A percentile compares a stretch with the other conserved stretches of the same genome.
Evolutionary conservation across 2,113 vertebrate genomes (phyloP).

Genomic region (Prionailurus bengalensis): DNA sequence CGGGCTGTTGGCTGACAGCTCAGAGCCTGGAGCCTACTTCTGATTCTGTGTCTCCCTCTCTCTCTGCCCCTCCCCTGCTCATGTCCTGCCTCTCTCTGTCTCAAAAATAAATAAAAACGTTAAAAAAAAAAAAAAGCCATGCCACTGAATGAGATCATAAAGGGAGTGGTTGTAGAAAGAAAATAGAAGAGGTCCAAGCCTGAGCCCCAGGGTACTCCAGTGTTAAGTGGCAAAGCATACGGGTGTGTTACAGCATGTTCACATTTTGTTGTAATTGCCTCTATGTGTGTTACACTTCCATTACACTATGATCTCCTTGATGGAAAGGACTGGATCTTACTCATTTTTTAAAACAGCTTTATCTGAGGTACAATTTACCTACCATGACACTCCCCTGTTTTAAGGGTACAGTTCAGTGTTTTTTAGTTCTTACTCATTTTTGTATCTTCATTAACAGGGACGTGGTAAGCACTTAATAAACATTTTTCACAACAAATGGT

Average conservation of each 20-base stretch:
- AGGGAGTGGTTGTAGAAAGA: slow-evolving; percentile 4
- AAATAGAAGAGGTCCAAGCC: neutral
- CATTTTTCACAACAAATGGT: slow-evolving; percentile 31
- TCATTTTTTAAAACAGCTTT: neutral
- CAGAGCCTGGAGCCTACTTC: too few species aligned
- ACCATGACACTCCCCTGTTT: neutral
- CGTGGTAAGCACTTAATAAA: neutral
- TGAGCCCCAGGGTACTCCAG: neutral
- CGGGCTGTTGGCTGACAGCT: too few species aligned
- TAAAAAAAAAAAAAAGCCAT: neutral
- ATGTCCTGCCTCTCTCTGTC: too few species aligned
- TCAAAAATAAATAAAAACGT: too few species aligned
- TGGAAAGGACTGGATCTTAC: neutral
- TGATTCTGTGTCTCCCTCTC: too few species aligned
- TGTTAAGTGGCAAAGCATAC: neutral
- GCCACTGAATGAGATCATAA: slow-evolving; percentile 50
- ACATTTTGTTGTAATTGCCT: slow-evolving; percentile 17
- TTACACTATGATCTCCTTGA: neutral
- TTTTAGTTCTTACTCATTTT: slow-evolving; percentile 56
- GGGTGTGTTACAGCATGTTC: neutral
- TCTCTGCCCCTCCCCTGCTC: too few species aligned
- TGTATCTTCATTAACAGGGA: neutral
- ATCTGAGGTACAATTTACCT: neutral
- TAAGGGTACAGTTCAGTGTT: neutral
- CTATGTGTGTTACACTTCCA: neutral